Evolutionary conservation across 2,113 vertebrate species (phyloP).

Genomic region (Cnemophilus loriae): DNA sequence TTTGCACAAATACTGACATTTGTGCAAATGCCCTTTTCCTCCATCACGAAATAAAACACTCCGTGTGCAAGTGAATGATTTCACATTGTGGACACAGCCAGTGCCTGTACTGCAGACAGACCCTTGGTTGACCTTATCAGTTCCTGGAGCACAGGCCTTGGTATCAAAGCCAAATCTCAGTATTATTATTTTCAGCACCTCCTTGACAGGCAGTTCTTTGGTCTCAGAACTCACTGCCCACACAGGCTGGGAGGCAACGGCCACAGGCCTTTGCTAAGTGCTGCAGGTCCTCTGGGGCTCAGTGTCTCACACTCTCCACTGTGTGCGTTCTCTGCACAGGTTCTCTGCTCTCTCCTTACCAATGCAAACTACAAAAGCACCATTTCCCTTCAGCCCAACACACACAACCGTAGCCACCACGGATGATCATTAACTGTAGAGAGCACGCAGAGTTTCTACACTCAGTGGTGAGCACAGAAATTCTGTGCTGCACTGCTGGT

Average conservation of each 20-base stretch:
- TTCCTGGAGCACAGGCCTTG: background rate
- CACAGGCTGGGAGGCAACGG: background rate
- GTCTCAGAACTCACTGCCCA: background rate
- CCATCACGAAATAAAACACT: background rate
- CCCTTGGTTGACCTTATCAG: background rate
- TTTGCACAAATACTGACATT: background rate
- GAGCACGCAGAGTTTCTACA: fast-evolving
- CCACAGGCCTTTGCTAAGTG: background rate
- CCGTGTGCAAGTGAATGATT: background rate
- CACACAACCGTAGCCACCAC: background rate
- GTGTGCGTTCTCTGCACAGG: background rate
- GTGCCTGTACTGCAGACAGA: background rate
- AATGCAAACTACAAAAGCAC: background rate
- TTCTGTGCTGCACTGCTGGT: background rate
- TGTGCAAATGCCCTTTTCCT: no score
- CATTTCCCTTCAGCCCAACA: background rate
- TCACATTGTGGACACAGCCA: background rate
- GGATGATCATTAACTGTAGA: background rate
- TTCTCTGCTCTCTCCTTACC: background rate
- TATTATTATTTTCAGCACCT: background rate
- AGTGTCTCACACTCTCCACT: background rate
- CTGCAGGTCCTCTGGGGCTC: background rate
- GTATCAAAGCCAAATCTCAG: background rate
- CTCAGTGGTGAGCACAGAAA: background rate
- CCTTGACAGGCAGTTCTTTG: background rate